phyloP scores from a whole-genome alignment of 2,888 invertebrate species.

The Leptinotarsa tumamoca region DNA sequence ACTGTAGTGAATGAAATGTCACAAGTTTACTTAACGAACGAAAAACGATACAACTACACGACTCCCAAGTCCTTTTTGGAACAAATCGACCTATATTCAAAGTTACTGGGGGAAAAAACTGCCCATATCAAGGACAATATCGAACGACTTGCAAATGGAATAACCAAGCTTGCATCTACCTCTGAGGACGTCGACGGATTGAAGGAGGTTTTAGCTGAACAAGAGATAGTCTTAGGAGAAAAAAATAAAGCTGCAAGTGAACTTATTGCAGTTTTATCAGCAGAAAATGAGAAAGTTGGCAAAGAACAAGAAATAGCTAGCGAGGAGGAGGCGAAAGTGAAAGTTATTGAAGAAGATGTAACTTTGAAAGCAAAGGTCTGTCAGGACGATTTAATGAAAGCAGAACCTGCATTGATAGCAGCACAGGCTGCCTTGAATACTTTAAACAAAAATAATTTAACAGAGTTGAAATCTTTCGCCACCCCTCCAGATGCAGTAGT shows the following conservation, averaged over 20 bases:
- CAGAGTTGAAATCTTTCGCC: constrained; percentile 94
- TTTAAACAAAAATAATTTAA: constrained; percentile 91
- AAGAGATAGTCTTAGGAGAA: constrained; percentile 78
- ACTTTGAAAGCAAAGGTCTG: constrained; percentile 87
- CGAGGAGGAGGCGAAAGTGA: constrained; percentile 91
- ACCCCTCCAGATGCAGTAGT: constrained; percentile 91
- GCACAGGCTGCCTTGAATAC: constrained; percentile 93
- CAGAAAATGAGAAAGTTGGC: constrained; percentile 91
- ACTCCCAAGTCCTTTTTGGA: constrained; percentile 97
- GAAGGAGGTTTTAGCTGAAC: constrained; percentile 78
- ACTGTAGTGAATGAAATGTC: constrained; percentile 90
- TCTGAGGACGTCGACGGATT: constrained; percentile 87
- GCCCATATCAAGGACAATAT: constrained; percentile 81
- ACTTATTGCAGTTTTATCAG: constrained; percentile 86
- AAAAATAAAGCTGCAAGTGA: constrained; percentile 93
- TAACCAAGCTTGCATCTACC: constrained; percentile 88
- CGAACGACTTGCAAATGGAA: constrained; percentile 84
- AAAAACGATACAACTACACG: constrained; percentile 93
- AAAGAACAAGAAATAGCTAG: constrained; percentile 85
- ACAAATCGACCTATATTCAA: constrained; percentile 86
- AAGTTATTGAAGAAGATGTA: constrained; percentile 89
- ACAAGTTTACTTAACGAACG: constrained; percentile 82
- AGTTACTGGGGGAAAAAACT: constrained; percentile 77
- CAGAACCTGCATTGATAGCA: constrained; percentile 90
- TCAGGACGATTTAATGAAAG: constrained; percentile 88